phyloP scores from a whole-genome alignment of 2,888 invertebrate species.

The Tupiocoris notatus region DNA sequence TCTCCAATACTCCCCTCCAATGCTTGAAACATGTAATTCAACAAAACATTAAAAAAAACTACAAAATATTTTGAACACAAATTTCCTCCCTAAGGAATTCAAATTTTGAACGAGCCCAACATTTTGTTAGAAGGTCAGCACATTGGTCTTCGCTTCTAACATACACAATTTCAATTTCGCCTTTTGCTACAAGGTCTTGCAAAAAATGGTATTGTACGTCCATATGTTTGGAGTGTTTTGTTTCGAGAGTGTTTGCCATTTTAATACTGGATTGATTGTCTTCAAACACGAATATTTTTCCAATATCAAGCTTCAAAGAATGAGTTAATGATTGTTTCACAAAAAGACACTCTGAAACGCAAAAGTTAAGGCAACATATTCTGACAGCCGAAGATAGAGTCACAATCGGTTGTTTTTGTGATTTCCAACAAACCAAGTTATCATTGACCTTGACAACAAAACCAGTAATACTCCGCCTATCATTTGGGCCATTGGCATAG shows the following conservation, averaged over 20 bases:
- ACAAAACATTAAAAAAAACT: too few relatives aligned
- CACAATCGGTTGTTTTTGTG: background rate
- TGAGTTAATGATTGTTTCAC: slow-evolving; percentile 5
- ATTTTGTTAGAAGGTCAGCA: slow-evolving; percentile 9
- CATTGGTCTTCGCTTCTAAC: background rate
- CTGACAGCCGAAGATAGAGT: background rate
- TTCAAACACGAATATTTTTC: background rate
- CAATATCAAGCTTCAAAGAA: background rate
- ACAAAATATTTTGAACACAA: too few relatives aligned
- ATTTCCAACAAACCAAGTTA: slow-evolving; percentile 19
- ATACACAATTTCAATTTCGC: background rate
- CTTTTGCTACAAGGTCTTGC: slow-evolving; percentile 6
- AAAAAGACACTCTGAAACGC: slow-evolving; percentile 7
- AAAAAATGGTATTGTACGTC: slow-evolving; percentile 18
- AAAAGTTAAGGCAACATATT: background rate
- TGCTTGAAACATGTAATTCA: too few relatives aligned
- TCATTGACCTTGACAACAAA: slow-evolving; percentile 29
- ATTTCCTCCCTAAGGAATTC: too few relatives aligned
- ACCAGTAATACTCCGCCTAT: slow-evolving; percentile 24
- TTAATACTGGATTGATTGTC: slow-evolving; percentile 22
- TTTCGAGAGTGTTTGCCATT: slow-evolving; percentile 6
- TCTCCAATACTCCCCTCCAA: too few relatives aligned
- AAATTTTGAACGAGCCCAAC: too few relatives aligned
- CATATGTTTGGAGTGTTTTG: slow-evolving; percentile 25
- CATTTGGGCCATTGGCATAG: slow-evolving; percentile 10